Conservation (phyloP, 1,140 invertebrate genomes). For the Pogonomyrmex barbatus region DNA sequence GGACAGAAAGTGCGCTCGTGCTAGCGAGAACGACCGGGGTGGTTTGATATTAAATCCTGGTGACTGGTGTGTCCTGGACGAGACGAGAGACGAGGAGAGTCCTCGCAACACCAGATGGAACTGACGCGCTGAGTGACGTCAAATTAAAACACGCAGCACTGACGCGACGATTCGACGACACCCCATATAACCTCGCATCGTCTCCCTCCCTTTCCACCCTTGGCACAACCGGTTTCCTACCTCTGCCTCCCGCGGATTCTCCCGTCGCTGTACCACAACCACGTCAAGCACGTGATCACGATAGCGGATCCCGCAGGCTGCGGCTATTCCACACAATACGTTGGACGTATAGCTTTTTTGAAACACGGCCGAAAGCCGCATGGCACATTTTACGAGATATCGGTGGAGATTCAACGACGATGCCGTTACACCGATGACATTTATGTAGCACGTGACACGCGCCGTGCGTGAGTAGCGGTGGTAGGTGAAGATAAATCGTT, state of each 20-base stretch:
- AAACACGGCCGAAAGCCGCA: slow-evolving; percentile 30
- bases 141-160: slow-evolving; percentile 85
- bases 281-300: slow-evolving; percentile 42
- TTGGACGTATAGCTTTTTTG: slow-evolving; percentile 19
- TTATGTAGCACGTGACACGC: slow-evolving; percentile 57
- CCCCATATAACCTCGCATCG: slow-evolving; percentile 75
- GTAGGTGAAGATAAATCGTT: slow-evolving; percentile 55
- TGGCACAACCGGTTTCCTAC: slow-evolving; percentile 34
- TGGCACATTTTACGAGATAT: slow-evolving; percentile 52
- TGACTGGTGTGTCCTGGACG: slow-evolving; percentile 82
- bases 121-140: slow-evolving; percentile 84
- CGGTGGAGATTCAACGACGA: slow-evolving; percentile 45
- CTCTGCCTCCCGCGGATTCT: slow-evolving; percentile 24
- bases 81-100: slow-evolving; percentile 80
- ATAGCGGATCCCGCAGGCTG: slow-evolving; percentile 23
- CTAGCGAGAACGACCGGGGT: slow-evolving; percentile 66
- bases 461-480: slow-evolving; percentile 7
- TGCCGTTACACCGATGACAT: slow-evolving; percentile 44
- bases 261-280: slow-evolving; percentile 22
- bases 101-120: slow-evolving; percentile 84
- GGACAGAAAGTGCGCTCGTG: slow-evolving; percentile 54
- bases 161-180: slow-evolving; percentile 83
- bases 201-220: slow-evolving; percentile 17
- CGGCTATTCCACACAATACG: slow-evolving; percentile 24
- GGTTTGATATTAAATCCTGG: slow-evolving; percentile 84